These are phyloP conservation scores for Adelphocoris suturalis DNA, from an alignment of 2,888 invertebrate species.

Conservation along the genomic window DNA sequence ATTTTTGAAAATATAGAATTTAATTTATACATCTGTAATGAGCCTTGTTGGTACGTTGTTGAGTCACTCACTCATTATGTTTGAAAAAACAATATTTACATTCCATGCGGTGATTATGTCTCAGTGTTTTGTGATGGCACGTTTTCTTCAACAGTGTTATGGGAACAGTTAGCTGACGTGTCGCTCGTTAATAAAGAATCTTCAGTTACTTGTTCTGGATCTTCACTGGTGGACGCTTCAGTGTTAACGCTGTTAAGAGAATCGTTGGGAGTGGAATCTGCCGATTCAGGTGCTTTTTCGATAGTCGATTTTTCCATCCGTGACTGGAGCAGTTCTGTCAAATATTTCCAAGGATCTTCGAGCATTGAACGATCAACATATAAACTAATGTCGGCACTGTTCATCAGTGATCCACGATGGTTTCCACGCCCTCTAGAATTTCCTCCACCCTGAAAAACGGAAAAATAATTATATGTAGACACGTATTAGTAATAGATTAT, in stretches of 20 bases:
- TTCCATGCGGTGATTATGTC: neutral
- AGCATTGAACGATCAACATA: conserved; percentile 55
- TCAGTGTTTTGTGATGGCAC: neutral
- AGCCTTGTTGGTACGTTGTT: neutral
- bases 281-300: neutral
- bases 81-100: neutral
- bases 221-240: conserved; percentile 13
- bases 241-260: neutral
- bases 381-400: conserved; percentile 36
- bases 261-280: neutral
- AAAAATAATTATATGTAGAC: neutral
- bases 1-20: conserved; percentile 11
- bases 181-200: neutral
- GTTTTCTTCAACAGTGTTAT: conserved; percentile 16
- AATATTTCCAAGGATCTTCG: conserved; percentile 55
- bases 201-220: conserved; percentile 4
- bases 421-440: conserved; percentile 26
- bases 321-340: neutral
- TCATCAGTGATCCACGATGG: conserved; percentile 15
- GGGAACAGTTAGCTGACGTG: neutral
- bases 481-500: neutral
- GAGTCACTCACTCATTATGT: neutral
- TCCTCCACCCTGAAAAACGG: conserved; percentile 11
- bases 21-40: conserved; percentile 15
- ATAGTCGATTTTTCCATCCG: neutral